Evolutionary conservation across 2,888 invertebrate genomes (phyloP).

Genomic region (Acholoe squamosa): DNA sequence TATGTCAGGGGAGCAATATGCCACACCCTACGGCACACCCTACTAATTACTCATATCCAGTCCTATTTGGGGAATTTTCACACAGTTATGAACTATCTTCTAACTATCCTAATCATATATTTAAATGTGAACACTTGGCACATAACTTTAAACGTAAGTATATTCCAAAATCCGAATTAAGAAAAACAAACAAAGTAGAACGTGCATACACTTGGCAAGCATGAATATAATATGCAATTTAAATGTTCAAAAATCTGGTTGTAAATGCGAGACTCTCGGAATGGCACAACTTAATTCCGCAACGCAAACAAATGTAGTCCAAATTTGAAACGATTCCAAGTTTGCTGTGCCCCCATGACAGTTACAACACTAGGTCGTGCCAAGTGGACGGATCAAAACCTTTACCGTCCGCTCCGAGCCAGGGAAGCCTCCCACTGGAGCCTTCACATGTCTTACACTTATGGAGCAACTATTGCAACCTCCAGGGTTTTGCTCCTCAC

Average conservation of each 20-base stretch:
- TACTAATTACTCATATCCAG: no score
- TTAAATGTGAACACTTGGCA: no score
- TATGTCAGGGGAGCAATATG: not conserved
- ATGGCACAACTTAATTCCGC: slow-evolving; percentile 16
- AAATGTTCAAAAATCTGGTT: not conserved
- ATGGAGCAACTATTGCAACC: not conserved
- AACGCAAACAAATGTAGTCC: slow-evolving; percentile 12
- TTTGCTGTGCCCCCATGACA: not conserved
- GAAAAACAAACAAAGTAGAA: no score
- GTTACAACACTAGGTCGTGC: not conserved
- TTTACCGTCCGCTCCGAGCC: not conserved
- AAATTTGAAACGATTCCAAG: not conserved
- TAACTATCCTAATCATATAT: no score
- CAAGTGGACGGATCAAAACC: not conserved
- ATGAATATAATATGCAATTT: no score
- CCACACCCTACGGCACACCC: no score
- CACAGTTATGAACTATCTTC: no score
- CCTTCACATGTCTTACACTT: not conserved
- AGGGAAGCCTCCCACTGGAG: not conserved
- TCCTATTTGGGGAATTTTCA: no score
- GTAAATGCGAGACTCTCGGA: not conserved
- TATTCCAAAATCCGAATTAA: no score
- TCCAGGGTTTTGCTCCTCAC: not conserved
- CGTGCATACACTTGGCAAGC: no score
- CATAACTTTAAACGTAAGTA: no score